Base-by-base conservation (phyloP, 2,113 vertebrate genomes). In the Forbesichthys agassizii region DNA sequence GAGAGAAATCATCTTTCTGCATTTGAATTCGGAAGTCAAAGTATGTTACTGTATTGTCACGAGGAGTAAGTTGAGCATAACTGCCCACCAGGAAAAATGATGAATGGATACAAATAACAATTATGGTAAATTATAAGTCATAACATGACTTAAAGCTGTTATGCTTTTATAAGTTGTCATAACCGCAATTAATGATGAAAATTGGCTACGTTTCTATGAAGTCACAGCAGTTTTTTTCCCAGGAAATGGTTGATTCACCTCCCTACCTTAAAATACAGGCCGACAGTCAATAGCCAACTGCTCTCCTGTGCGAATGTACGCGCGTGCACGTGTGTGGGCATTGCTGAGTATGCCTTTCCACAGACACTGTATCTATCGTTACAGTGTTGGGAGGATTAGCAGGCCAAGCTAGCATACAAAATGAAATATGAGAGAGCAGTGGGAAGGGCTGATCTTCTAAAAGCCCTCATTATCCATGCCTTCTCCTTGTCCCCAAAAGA, bases 301-400 rank as follows among this genome's bases (percentile, higher is more conserved):
- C 66, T 74, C 73, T 71, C 66, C 53, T 55, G 60, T 64, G 68
- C 69, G 74, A 71, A 69, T 79, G 62, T 60, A 20, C 20, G 48
- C 62, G 62, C 52, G 14, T 53, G 71, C 18, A 16, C 33, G 73
- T 10, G 55, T 57, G 4, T 61, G 68, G 11, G 13, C 57, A 71
- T 54, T 36, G 0, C 27, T 4, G 61, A 8, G 69, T 48, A 66
- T 59, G 42, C 64, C 68, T 60, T 48, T 53, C 51, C 57, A 59
- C 66, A n/a, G 27, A 27, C 27, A 27, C 27, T 61, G 49, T 54
- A 66, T 83, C 66, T 75, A 77, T 75, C 77, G 84, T 79, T 76
- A 71, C 82, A 86, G 75, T 73, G 71, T 63, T 73, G 71, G 76
- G 76, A 81, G 86, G 84, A 88, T 89, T 86, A 87, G 62, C 48